Evolutionary conservation across 2,797 vertebrate species (phyloP), one percentile per base, ranked within the genome.

Genomic region (Triplophysa yarkandensis): DNA sequence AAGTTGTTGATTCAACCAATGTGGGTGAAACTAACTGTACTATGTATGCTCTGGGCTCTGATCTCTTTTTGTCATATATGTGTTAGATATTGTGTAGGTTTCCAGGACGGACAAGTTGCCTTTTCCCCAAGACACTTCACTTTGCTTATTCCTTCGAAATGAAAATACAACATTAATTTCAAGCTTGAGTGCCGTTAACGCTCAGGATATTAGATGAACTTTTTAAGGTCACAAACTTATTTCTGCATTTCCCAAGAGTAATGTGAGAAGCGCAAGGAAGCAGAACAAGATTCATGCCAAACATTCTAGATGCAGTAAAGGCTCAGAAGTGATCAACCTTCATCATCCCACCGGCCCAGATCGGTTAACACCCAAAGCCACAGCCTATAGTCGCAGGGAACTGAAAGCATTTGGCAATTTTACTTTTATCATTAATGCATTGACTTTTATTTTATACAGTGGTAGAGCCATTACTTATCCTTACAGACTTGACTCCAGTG

Each of bases 161-260:
- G 52, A 76, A 80, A 82, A 71, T 64, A 67, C 68, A 70, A 73
- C 44, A 76, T 76, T 78, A 76, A 82, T 80, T 82, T 82, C 76
- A 80, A 76, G 78, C 78, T 78, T 61, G 65, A 71, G 66, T 62
- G 78, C 71, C 43, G 71, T 61, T 43, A 74, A 78, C 36, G 43
- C 28, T 76, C 57, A 54, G 58, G 57, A 68, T 77, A 75, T 64
- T 71, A 68, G 41, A 71, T 77, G 4, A 68, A 75, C 25, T 64
- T 57, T 70, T 71, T 79, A 71, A 71, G 77, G 73, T 79, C 77
- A 62, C 61, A 66, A 66, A 75, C 27, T 68, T 23, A 67, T 70
- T 79, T 71, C 34, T 32, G 32, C 50, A 30, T 28, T 48, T 48
- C 30, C 39, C 10, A 30, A 2, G 39, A 79, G 57, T 68, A 65